These are phyloP conservation scores for Gouania willdenowi DNA, from an alignment of 2,797 vertebrate genomes.

Conservation along the genomic window DNA sequence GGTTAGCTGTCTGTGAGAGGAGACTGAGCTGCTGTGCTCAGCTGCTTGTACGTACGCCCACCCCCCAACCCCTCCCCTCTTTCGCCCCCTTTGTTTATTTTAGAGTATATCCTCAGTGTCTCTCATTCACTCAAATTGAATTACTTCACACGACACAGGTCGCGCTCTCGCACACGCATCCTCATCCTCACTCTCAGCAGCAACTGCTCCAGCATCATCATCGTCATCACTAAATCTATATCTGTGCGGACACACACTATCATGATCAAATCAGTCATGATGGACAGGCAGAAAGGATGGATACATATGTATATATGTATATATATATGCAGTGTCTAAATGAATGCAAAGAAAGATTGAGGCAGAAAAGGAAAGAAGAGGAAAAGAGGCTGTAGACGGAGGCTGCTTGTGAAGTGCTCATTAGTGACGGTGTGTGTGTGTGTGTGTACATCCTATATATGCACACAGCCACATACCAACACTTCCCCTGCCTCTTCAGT, in stretches of 20 bases:
- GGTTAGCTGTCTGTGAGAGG: constrained; percentile 21
- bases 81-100: constrained; percentile 7
- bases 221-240: neutral
- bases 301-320: neutral
- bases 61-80: constrained; percentile 41
- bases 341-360: neutral
- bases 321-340: neutral
- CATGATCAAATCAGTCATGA: neutral
- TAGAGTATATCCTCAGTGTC: constrained; percentile 10
- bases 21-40: constrained; percentile 45
- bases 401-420: constrained; percentile 32
- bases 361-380: constrained; percentile 1
- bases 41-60: constrained; percentile 44
- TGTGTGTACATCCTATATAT: constrained; percentile 17
- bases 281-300: constrained; percentile 4
- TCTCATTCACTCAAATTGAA: constrained; percentile 21
- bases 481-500: constrained; percentile 15
- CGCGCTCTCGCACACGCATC: neutral
- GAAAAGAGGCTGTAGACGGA: constrained; percentile 1
- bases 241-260: neutral
- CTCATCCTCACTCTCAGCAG: constrained; percentile 1
- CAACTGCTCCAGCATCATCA: constrained; percentile 16
- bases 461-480: constrained; percentile 21
- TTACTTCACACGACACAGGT: constrained; percentile 52
- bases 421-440: constrained; percentile 19